Evolutionary conservation across 2,888 invertebrate species (phyloP), one percentile per base, ranked within the genome.

Genomic region (Uropetala carovei): DNA sequence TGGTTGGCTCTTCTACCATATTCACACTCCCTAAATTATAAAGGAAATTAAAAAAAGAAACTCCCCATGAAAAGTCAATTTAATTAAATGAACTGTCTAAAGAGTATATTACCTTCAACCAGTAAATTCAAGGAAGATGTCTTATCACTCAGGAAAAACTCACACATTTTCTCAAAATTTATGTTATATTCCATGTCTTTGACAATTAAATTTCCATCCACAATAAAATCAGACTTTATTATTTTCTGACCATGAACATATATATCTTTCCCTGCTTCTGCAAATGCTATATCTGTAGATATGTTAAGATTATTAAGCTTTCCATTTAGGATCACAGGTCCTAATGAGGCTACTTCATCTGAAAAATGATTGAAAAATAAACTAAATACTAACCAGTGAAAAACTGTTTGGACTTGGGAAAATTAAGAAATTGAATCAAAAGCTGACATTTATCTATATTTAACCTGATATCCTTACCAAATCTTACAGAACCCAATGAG

Each of bases 1-100:
- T 94, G n/a, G 92, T 92, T 16, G 96, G 96, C 59, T 95, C 94
- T 56, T 94, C 94, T 0, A 93, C 93, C 93, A 96, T 96, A 91
- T 93, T 94, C 0, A 95, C 95, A 93, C 95, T 94, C 92, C 96
- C 96, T 94, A 91, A 27, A 83, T 58, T 81, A 92, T 83, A 93
- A 60, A 59, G 82, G 22, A 60, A 60, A 60, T 13, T 60, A 60
- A 16, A 60, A 11, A 60, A 60, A 2, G 60, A 60, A 16, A 60
- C 13, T 4, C 60, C 60, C 3, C 18, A 16, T 4, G 27, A 27
- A 75, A 14, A 27, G 4, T 10, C 22, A 75, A 75, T 13, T 22
- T 75, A 75, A 22, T 22, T 27, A 75, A 27, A 27, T 13, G 11
- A 75, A 27, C 22, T 75, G 22, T 75, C 11, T 4, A 13, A 11